Base-by-base conservation (phyloP, 2,113 vertebrate genomes). In the Actenoides lindsayi region DNA sequence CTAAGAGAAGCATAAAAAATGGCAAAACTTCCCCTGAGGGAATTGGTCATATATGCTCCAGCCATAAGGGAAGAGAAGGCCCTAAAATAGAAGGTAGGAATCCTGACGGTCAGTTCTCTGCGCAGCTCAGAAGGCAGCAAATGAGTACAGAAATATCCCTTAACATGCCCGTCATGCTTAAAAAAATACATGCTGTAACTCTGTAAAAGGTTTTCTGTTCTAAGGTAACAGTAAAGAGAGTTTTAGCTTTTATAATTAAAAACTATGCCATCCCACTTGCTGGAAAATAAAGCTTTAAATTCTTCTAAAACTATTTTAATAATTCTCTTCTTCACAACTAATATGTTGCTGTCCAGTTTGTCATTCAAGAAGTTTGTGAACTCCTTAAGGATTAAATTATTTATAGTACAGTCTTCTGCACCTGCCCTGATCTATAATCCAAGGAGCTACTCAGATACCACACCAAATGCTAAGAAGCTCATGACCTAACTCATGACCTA, bases 401-500 rank as follows among this genome's bases (percentile, higher is more conserved):
- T 99, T 99, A 99, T 99, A 99, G 98, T 65, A 65, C 44, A 60
- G 92, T 92, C 97, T 97, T 98, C 97, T 97, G 97, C 99, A 99
- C 98, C 99, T 99, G 99, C 98, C 97, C 75, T 98, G 94, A 97
- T 98, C 98, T 98, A 93, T 99, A 99, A 98, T 94, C 92, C 15
- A 83, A 98, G 98, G 97, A 98, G 94, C 97, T 97, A 90, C 92
- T 97, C 92, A 94, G 96, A 97, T 98, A 91, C 95, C 96, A 95
- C 93, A 97, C 60, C 97, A 98, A 98, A 97, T 98, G 94, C 96
- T 95, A 94, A 95, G 97, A 97, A 97, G 97, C 98, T 96, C 97
- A 96, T 97, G 82, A 96, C 94, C 92, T 81, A 93, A 92, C 73
- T 90, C 80, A 98, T 98, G 97, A 98, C 97, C 97, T 98, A 98